These are phyloP conservation scores for Papilio protenor DNA, from an alignment of 2,888 invertebrate species.

Conservation along the genomic window DNA sequence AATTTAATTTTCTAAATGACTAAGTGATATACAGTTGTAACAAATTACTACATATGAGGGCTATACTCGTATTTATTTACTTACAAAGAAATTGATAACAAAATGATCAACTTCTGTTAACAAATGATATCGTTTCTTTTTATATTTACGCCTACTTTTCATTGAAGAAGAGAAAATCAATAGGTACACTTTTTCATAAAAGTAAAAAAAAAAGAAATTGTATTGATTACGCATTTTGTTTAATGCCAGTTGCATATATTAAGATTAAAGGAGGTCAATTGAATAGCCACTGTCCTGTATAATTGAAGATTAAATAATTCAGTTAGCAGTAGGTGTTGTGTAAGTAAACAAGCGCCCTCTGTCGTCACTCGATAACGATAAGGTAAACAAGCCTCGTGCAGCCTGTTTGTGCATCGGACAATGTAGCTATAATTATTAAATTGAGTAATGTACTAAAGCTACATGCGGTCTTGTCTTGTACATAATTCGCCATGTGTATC, in stretches of 20 bases:
- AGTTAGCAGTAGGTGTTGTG: slow-evolving; percentile 11
- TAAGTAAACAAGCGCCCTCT: slow-evolving; percentile 28
- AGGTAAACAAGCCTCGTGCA: slow-evolving; percentile 28
- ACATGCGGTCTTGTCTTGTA: not conserved
- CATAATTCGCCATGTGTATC: not conserved
- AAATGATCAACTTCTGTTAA: not conserved
- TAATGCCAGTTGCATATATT: not conserved
- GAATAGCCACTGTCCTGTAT: not conserved
- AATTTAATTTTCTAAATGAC: slow-evolving; percentile 35
- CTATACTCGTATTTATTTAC: not conserved
- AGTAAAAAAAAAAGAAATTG: not conserved
- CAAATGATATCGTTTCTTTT: not conserved
- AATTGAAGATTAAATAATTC: slow-evolving; percentile 29
- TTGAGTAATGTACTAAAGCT: slow-evolving; percentile 1
- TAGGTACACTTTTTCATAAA: no score
- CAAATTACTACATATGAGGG: not conserved
- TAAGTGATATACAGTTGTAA: slow-evolving; percentile 20
- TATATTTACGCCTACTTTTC: no score
- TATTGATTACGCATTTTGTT: not conserved
- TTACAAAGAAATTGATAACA: not conserved
- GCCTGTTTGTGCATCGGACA: not conserved
- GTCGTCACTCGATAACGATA: slow-evolving; percentile 25
- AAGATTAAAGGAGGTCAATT: not conserved
- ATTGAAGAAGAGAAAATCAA: no score
- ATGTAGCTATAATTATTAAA: not conserved